phyloP scores from a whole-genome alignment of 2,888 invertebrate genomes.

The Netelia fuscicornis region DNA sequence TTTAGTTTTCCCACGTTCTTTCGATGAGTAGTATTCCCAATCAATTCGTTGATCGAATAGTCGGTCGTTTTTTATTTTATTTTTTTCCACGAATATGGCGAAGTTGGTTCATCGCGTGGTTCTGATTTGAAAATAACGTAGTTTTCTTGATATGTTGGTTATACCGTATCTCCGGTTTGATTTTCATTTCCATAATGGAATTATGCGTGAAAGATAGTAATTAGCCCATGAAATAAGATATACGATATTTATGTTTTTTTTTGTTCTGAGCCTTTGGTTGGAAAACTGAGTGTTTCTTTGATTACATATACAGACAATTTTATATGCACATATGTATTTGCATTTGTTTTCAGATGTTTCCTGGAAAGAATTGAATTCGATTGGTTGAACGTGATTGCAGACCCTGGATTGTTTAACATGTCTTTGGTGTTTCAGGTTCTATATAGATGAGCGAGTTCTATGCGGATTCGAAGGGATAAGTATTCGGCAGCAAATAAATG shows the following conservation, averaged over 20 bases:
- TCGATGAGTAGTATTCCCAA: background rate
- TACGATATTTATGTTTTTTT: background rate
- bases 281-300: slow-evolving; percentile 65
- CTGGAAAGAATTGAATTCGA: background rate
- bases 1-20: slow-evolving; percentile 46
- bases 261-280: background rate
- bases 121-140: background rate
- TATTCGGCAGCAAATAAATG: slow-evolving; percentile 25
- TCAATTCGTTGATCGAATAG: slow-evolving; percentile 4
- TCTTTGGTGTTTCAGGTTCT: slow-evolving; percentile 68
- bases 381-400: slow-evolving; percentile 23
- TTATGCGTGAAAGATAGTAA: background rate
- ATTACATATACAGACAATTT: slow-evolving; percentile 33
- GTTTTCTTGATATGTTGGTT: background rate
- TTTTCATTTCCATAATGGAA: background rate
- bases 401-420: slow-evolving; percentile 48
- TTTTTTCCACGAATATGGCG: background rate
- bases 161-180: background rate
- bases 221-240: background rate
- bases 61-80: background rate
- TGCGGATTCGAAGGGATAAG: background rate
- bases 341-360: slow-evolving; percentile 49
- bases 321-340: slow-evolving; percentile 24
- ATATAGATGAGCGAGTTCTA: background rate
- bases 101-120: background rate